phyloP scores from a whole-genome alignment of 2,888 invertebrate genomes.

The Scaptomyza caliginosa region DNA sequence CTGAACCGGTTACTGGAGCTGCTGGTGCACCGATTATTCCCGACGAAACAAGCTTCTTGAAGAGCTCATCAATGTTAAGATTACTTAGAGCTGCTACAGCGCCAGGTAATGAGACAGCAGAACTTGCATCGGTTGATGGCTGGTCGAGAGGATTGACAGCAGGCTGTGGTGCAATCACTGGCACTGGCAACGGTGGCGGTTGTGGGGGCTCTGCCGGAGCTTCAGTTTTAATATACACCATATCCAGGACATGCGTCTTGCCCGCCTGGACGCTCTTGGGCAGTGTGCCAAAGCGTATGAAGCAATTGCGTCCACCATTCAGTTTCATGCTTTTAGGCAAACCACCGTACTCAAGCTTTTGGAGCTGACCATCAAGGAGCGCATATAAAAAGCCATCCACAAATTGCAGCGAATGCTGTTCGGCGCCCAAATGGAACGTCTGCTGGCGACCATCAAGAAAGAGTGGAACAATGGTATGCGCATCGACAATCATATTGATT shows the following conservation, averaged over 20 bases:
- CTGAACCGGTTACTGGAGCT: conserved; percentile 21
- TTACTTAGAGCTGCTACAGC: conserved; percentile 81
- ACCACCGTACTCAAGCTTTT: conserved; percentile 92
- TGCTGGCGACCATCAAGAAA: conserved; percentile 94
- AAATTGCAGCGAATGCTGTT: conserved; percentile 91
- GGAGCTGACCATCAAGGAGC: conserved; percentile 91
- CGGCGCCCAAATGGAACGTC: conserved; percentile 89
- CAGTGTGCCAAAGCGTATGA: conserved; percentile 91
- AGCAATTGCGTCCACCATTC: conserved; percentile 89
- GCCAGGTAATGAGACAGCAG: conserved; percentile 33
- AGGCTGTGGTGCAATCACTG: conserved; percentile 39
- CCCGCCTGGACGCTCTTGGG: conserved; percentile 91
- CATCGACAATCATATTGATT: conserved; percentile 93
- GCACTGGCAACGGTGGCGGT: conserved; percentile 43
- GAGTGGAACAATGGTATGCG: conserved; percentile 90
- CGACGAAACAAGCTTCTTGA: conserved; percentile 93
- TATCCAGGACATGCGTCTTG: conserved; percentile 88
- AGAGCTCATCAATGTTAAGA: conserved; percentile 91
- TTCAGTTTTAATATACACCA: conserved; percentile 87
- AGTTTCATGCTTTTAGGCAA: conserved; percentile 91
- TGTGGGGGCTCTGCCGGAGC: conserved; percentile 68
- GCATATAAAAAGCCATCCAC: conserved; percentile 91
- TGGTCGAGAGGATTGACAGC: conserved; percentile 9
- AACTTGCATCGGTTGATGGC: conserved; percentile 19
- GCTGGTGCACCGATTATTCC: conserved; percentile 87